phyloP scores from a whole-genome alignment of 2,797 vertebrate species.

The Diplodus sargus region DNA sequence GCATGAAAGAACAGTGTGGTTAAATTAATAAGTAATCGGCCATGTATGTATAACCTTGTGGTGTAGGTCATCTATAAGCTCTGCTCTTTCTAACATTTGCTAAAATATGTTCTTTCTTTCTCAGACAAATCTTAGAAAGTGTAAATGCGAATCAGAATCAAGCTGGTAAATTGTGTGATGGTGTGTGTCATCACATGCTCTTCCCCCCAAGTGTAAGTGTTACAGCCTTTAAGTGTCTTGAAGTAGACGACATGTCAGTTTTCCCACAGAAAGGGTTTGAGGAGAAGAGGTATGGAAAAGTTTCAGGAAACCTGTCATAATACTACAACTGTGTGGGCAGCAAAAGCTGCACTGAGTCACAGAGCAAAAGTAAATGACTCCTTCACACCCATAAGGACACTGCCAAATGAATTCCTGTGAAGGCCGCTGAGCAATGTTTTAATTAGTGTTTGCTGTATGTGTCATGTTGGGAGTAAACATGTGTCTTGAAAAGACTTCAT shows the following conservation, averaged over 20 bases:
- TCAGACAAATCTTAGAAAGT: not conserved
- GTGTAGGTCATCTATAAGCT: too few species aligned
- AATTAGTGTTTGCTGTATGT: not conserved
- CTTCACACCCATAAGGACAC: conserved; percentile 21
- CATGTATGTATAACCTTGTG: too few species aligned
- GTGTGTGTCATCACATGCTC: not conserved
- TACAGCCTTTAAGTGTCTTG: not conserved
- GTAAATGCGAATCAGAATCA: too few species aligned
- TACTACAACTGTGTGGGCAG: not conserved
- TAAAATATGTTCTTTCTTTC: not conserved
- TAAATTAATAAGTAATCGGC: too few species aligned
- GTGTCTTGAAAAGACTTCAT: not conserved
- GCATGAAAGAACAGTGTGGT: too few species aligned
- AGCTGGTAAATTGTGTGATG: not conserved
- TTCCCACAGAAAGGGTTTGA: conserved; percentile 3
- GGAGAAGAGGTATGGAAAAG: conserved; percentile 9
- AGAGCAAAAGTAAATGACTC: not conserved
- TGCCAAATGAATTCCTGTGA: not conserved
- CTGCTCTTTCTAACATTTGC: too few species aligned
- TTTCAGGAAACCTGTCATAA: conserved; percentile 26
- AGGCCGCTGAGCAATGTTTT: conserved; percentile 8
- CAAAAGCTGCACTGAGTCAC: conserved; percentile 36
- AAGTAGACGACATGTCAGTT: not conserved
- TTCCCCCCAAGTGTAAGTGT: not conserved
- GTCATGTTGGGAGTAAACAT: not conserved